These are phyloP conservation scores for Knipowitschia caucasica DNA, from an alignment of 2,797 vertebrate species.

Conservation along the genomic window DNA sequence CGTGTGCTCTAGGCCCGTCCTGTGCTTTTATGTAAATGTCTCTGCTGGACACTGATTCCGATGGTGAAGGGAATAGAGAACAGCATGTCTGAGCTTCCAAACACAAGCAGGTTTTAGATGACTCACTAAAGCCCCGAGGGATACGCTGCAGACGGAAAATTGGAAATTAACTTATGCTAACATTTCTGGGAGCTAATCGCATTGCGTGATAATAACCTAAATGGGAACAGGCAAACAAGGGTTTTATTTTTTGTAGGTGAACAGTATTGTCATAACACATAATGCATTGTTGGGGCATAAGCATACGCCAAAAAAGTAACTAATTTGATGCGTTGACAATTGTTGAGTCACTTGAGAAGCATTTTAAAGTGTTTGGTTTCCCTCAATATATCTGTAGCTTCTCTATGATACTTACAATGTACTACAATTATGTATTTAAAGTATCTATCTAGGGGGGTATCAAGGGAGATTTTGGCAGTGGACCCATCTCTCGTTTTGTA, in stretches of 20 bases:
- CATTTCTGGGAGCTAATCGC: conserved; percentile 41
- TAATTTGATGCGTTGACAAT: too few species aligned
- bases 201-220: conserved; percentile 25
- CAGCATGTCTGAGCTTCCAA: conserved; percentile 24
- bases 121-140: conserved; percentile 18
- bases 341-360: too few species aligned
- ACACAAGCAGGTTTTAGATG: conserved; percentile 36
- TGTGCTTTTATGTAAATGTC: conserved; percentile 36
- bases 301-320: too few species aligned
- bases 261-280: neutral
- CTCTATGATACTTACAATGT: too few species aligned
- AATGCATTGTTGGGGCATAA: neutral
- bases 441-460: too few species aligned
- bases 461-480: too few species aligned
- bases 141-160: conserved; percentile 33
- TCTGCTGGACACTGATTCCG: conserved; percentile 17
- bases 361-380: too few species aligned
- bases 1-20: conserved; percentile 10
- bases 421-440: too few species aligned
- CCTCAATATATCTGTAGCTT: too few species aligned
- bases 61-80: conserved; percentile 31
- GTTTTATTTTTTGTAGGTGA: conserved; percentile 15
- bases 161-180: conserved; percentile 52
- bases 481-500: too few species aligned
- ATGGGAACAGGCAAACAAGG: conserved; percentile 6